Conservation (phyloP, 2,888 invertebrate species). For the Oligia latruncula region DNA sequence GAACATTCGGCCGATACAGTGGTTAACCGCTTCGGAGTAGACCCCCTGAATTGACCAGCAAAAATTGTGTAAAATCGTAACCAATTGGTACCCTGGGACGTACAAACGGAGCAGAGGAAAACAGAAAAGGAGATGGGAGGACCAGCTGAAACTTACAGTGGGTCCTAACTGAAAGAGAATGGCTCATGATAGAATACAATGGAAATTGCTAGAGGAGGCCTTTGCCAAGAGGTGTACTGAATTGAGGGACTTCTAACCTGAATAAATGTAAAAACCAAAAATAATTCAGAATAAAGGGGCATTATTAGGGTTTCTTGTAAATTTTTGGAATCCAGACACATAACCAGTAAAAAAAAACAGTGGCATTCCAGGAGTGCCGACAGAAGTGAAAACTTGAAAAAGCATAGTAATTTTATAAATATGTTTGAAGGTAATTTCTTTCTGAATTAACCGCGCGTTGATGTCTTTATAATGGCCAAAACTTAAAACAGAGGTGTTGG, state of each 20-base stretch:
- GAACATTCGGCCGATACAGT: too few species aligned
- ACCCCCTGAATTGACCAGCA: not conserved
- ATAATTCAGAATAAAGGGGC: not conserved
- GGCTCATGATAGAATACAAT: not conserved
- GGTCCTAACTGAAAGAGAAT: not conserved
- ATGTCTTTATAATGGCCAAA: too few species aligned
- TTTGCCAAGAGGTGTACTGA: not conserved
- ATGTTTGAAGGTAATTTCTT: too few species aligned
- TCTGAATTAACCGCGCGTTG: too few species aligned
- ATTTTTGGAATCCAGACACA: not conserved
- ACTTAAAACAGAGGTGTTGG: too few species aligned
- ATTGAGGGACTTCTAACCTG: not conserved
- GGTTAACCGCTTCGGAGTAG: too few species aligned
- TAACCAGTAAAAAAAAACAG: not conserved
- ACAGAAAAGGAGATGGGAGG: not conserved
- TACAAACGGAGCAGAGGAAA: not conserved
- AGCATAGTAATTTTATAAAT: too few species aligned
- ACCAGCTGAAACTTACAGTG: not conserved
- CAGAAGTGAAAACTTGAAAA: too few species aligned
- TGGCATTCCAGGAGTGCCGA: too few species aligned
- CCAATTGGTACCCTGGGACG: not conserved
- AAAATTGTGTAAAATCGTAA: not conserved
- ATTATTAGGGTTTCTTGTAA: not conserved
- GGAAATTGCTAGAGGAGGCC: not conserved
- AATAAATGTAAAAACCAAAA: not conserved